phyloP scores from a whole-genome alignment of 2,797 vertebrate species.

The Tiaroga cobitis region DNA sequence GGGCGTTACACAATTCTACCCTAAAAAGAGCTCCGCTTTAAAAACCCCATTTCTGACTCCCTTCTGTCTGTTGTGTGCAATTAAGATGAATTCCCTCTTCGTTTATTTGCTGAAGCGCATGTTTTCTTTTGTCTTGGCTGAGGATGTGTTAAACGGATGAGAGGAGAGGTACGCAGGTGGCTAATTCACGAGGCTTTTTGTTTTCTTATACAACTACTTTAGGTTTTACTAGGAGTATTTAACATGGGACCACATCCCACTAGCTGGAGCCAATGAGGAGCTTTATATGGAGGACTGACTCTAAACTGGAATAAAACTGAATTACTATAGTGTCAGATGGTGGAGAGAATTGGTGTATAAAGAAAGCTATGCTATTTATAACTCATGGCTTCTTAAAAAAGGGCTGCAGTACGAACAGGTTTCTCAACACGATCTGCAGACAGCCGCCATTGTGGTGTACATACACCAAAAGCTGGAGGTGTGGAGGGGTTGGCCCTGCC shows the following conservation, averaged over 20 bases:
- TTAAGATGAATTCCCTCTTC: conserved; percentile 78
- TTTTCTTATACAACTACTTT: conserved; percentile 80
- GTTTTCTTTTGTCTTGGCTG: conserved; percentile 56
- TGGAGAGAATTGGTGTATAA: neutral
- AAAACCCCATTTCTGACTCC: conserved; percentile 79
- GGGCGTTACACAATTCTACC: conserved; percentile 50
- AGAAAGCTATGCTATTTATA: neutral
- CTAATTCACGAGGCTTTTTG: conserved; percentile 77
- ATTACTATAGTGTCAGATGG: neutral
- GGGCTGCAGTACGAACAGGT: too few species aligned
- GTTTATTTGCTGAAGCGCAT: conserved; percentile 71
- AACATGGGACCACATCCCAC: conserved; percentile 66
- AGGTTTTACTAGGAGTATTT: conserved; percentile 73
- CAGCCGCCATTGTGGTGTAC: neutral
- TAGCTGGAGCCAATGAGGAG: conserved; percentile 70
- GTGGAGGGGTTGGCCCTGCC: neutral
- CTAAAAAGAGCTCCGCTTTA: conserved; percentile 77
- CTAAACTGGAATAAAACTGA: neutral
- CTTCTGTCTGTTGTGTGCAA: conserved; percentile 80
- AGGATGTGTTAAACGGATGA: conserved; percentile 38
- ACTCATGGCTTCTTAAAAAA: neutral
- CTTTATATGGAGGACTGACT: conserved; percentile 66
- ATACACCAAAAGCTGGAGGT: neutral
- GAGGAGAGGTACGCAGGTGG: conserved; percentile 70
- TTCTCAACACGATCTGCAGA: neutral